Conservation (phyloP, 2,113 vertebrate species). For the Thymallus thymallus region DNA sequence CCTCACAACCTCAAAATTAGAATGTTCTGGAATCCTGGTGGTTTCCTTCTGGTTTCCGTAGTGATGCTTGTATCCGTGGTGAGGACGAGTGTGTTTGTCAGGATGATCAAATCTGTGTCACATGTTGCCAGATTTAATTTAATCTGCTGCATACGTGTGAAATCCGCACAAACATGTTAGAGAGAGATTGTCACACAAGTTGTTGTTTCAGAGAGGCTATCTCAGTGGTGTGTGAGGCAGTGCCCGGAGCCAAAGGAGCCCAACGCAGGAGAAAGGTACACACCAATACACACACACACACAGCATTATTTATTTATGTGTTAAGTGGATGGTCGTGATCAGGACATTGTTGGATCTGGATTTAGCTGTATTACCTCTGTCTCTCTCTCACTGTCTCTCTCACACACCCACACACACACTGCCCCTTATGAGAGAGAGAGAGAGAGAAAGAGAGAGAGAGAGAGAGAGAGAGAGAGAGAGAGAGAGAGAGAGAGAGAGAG, state of each 20-base stretch:
- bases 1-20: slow-evolving; percentile 59
- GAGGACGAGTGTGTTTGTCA: slow-evolving; percentile 33
- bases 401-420: slow-evolving; percentile 25
- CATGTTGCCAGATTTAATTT: slow-evolving; percentile 40
- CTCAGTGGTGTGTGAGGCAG: slow-evolving; percentile 93
- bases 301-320: slow-evolving; percentile 67
- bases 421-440: slow-evolving; percentile 40
- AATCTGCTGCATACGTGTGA: slow-evolving; percentile 31
- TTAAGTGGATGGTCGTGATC: slow-evolving; percentile 62
- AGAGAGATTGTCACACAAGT: slow-evolving; percentile 17
- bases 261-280: slow-evolving; percentile 91
- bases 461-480: no score
- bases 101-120: slow-evolving; percentile 38
- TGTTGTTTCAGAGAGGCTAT: slow-evolving; percentile 87
- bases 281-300: background rate
- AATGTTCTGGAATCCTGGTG: slow-evolving; percentile 63
- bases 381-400: slow-evolving; percentile 8
- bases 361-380: slow-evolving; percentile 52
- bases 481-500: no score
- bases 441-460: no score
- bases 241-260: slow-evolving; percentile 93
- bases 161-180: slow-evolving; percentile 1
- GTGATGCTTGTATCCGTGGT: slow-evolving; percentile 53
- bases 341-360: slow-evolving; percentile 58
- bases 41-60: slow-evolving; percentile 65